These are phyloP conservation scores for Laspeyria flexula DNA, from an alignment of 2,888 invertebrate species.

Conservation along the genomic window DNA sequence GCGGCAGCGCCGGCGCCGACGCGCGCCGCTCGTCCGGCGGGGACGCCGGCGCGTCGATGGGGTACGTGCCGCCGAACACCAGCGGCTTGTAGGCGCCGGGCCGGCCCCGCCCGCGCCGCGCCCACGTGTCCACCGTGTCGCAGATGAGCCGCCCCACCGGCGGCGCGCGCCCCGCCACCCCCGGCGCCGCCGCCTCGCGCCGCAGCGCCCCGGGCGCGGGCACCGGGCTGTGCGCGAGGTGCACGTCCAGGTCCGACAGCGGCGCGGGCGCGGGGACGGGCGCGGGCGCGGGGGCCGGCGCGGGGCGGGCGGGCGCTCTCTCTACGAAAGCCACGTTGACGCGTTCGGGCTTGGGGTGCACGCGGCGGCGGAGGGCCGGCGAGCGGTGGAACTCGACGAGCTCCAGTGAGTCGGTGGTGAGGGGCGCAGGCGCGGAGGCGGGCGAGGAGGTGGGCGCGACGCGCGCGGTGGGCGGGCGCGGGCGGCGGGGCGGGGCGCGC, in stretches of 20 bases:
- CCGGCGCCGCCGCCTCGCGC: conserved; percentile 59
- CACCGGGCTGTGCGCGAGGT: conserved; percentile 3
- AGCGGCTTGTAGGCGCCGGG: conserved; percentile 85
- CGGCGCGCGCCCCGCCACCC: conserved; percentile 15
- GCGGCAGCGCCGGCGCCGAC: conserved; percentile 42
- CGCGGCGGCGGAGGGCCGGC: conserved; percentile 45
- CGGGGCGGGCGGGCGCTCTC: conserved; percentile 26
- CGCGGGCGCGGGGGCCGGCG: conserved; percentile 7
- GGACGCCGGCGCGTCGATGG: conserved; percentile 90
- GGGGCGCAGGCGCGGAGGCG: no score
- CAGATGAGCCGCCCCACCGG: conserved; percentile 83
- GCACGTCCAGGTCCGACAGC: conserved; percentile 36
- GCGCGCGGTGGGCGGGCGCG: conserved; percentile 22
- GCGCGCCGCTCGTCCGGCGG: conserved; percentile 56
- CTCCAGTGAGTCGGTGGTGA: conserved; percentile 30
- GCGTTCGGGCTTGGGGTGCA: conserved; percentile 28
- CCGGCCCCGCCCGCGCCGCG: conserved; percentile 45
- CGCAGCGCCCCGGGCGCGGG: conserved; percentile 39
- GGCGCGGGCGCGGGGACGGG: conserved; percentile 43
- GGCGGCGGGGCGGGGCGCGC: conserved; percentile 32
- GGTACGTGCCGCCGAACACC: conserved; percentile 94
- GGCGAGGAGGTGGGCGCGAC: no score
- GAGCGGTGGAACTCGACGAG: conserved; percentile 27
- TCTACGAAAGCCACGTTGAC: conserved; percentile 14
- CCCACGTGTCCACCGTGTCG: conserved; percentile 88